Evolutionary conservation across 2,797 vertebrate species (phyloP).

Genomic region (Gallinago solitaria): DNA sequence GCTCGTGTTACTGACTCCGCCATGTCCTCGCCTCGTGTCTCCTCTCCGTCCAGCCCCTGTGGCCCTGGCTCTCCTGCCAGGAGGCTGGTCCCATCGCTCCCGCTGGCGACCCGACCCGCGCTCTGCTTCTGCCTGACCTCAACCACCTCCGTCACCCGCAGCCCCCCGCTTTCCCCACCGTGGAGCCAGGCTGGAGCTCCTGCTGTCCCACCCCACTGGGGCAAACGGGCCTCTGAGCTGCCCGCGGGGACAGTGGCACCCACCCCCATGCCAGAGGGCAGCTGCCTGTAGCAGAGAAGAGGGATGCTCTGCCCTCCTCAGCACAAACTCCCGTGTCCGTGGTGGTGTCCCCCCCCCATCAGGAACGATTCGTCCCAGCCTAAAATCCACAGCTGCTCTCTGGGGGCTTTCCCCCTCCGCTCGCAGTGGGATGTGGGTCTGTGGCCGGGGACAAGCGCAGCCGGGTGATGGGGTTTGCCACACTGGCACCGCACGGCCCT

Average conservation of each 20-base stretch:
- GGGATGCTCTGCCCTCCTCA: not conserved
- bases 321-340: accelerated
- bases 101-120: not conserved
- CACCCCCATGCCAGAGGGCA: not conserved
- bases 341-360: not conserved
- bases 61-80: not conserved
- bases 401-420: not conserved
- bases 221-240: not conserved
- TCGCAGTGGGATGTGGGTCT: not conserved
- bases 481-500: not conserved
- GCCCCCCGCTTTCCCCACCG: accelerated
- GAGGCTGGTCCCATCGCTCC: not conserved
- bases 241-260: not conserved
- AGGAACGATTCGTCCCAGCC: not conserved
- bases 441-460: accelerated
- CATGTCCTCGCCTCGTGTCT: constrained; percentile 42
- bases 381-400: not conserved
- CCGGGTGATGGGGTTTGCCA: not conserved
- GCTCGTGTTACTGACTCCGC: not conserved
- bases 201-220: not conserved
- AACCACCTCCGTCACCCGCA: not conserved
- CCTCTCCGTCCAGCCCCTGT: not conserved
- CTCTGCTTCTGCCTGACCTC: constrained; percentile 17
- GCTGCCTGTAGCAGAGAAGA: not conserved
- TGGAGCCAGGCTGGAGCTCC: not conserved